Percentiles rank a stretch among this genome's conserved stretches.
phyloP scores from a whole-genome alignment of 2,888 invertebrate species.

The Spodoptera exigua region DNA sequence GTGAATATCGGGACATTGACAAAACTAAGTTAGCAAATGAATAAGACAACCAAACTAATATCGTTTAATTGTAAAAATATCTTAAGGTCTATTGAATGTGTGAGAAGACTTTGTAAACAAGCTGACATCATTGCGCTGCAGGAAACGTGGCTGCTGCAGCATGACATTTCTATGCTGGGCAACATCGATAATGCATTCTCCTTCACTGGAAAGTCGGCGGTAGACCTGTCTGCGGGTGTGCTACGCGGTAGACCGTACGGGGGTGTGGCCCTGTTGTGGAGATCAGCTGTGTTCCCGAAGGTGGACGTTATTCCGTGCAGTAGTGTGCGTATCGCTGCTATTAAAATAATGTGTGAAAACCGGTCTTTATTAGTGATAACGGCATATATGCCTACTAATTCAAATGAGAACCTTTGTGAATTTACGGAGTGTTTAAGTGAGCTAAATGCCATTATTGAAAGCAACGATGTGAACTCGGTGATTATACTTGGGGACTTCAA shows the following conservation, averaged over 20 bases:
- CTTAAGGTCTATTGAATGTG: not conserved
- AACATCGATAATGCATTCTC: not conserved
- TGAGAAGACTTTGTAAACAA: not conserved
- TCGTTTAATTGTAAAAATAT: slow-evolving; percentile 3
- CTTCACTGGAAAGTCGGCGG: slow-evolving; percentile 4
- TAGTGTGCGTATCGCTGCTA: not conserved
- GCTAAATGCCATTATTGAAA: not conserved
- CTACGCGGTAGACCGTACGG: not conserved
- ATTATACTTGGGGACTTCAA: not conserved
- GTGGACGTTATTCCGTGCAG: not conserved
- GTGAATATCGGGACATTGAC: not conserved
- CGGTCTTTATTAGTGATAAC: not conserved
- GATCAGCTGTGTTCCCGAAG: not conserved
- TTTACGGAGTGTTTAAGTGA: slow-evolving; percentile 7
- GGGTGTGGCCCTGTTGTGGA: slow-evolving; percentile 1
- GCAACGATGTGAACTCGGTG: not conserved
- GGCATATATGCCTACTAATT: slow-evolving; percentile 5
- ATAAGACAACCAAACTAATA: no score
- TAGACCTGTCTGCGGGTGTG: slow-evolving; percentile 1
- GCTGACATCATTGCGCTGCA: slow-evolving; percentile 4
- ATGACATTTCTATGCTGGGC: not conserved
- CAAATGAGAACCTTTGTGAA: not conserved
- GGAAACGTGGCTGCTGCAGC: slow-evolving; percentile 7
- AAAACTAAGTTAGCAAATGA: no score
- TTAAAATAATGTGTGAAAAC: not conserved